Evolutionary conservation across 2,113 vertebrate species (phyloP).

Genomic region (Actenoides lindsayi): DNA sequence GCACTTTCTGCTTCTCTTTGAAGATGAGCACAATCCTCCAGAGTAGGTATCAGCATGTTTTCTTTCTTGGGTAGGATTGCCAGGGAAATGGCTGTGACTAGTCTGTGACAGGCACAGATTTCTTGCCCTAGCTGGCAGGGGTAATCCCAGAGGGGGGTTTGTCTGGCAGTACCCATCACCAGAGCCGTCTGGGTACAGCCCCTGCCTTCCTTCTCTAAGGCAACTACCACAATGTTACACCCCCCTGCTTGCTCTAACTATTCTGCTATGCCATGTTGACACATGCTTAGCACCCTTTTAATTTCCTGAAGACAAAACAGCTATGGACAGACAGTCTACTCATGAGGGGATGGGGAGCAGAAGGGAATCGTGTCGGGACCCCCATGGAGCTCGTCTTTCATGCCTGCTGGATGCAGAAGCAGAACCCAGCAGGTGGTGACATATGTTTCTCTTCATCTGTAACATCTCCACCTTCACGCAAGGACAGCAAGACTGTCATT

Average conservation of each 20-base stretch:
- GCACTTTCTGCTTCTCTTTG: not conserved
- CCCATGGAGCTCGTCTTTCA: not conserved
- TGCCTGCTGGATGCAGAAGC: not conserved
- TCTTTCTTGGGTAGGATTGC: not conserved
- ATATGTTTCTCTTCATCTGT: not conserved
- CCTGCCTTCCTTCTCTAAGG: not conserved
- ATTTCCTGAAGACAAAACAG: not conserved
- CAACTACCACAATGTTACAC: not conserved
- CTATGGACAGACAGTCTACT: not conserved
- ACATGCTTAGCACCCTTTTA: not conserved
- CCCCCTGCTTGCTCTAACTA: not conserved
- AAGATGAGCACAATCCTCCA: not conserved
- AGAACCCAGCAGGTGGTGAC: not conserved
- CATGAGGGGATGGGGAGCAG: not conserved
- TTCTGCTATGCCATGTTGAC: not conserved
- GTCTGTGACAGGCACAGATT: not conserved
- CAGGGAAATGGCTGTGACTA: not conserved
- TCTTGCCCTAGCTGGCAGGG: not conserved
- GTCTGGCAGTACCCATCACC: not conserved
- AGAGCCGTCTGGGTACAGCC: not conserved
- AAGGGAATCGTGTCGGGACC: not conserved
- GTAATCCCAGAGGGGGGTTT: not conserved
- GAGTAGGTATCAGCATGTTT: fast-evolving
- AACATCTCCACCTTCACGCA: not conserved
- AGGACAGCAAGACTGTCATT: not conserved